Evolutionary conservation across 1,140 invertebrate genomes (phyloP).

Genomic region (Apis florea): DNA sequence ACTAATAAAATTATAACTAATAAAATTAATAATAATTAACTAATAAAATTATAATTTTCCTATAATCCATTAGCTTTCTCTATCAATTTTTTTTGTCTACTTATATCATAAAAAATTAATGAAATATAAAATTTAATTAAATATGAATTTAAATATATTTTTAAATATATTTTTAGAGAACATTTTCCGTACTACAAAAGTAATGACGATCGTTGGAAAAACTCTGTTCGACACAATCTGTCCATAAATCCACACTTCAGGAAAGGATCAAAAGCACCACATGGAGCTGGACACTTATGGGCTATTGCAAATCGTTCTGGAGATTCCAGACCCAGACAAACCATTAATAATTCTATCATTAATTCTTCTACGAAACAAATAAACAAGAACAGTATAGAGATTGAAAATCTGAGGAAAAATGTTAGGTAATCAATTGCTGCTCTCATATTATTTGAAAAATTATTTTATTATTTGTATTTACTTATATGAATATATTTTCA

Average conservation of each 20-base stretch:
- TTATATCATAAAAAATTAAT: background rate
- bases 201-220: constrained; percentile 94
- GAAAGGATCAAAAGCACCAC: constrained; percentile 90
- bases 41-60: background rate
- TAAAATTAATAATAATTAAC: background rate
- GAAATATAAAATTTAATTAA: background rate
- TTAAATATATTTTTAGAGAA: constrained; percentile 82
- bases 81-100: too few species aligned
- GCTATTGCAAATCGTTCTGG: constrained; percentile 85
- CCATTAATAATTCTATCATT: constrained; percentile 19
- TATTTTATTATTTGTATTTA: background rate
- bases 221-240: constrained; percentile 92
- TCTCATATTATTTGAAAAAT: background rate
- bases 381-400: constrained; percentile 18
- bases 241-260: constrained; percentile 94
- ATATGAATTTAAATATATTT: too few species aligned
- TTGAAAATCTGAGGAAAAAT: constrained; percentile 27
- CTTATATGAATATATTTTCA: constrained; percentile 34
- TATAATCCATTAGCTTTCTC: background rate
- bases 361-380: constrained; percentile 24
- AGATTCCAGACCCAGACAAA: constrained; percentile 75
- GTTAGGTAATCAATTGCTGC: constrained; percentile 35
- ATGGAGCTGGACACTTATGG: constrained; percentile 93
- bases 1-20: background rate
- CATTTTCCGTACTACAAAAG: constrained; percentile 93